Conservation (phyloP, 1,140 invertebrate genomes). For the Lasioglossum albipes region DNA sequence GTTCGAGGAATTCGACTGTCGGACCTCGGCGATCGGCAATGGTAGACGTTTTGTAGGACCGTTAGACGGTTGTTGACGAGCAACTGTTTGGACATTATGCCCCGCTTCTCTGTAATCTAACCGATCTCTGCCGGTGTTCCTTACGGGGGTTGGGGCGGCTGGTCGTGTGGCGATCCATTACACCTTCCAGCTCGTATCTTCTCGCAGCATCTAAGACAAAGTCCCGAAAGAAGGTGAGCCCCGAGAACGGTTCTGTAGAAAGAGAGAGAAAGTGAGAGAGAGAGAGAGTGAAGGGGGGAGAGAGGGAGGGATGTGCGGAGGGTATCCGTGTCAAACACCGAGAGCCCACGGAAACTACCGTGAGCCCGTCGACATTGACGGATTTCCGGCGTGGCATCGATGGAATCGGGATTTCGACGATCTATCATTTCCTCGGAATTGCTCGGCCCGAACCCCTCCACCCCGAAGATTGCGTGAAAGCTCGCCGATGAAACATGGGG, state of each 20-base stretch:
- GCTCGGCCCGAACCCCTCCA: neutral
- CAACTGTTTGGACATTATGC: constrained; percentile 72
- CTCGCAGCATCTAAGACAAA: constrained; percentile 70
- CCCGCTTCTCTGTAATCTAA: constrained; percentile 73
- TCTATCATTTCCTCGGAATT: constrained; percentile 50
- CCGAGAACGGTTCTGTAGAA: too few species aligned
- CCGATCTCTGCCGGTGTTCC: constrained; percentile 66
- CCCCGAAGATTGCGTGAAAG: neutral
- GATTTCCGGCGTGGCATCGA: constrained; percentile 58
- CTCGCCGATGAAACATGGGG: neutral
- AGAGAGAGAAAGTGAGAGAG: neutral
- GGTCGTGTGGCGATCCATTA: constrained; percentile 72
- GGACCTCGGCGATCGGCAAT: constrained; percentile 46
- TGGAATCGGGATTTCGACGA: constrained; percentile 53
- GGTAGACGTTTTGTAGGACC: constrained; percentile 56
- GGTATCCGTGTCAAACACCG: constrained; percentile 52
- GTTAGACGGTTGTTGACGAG: constrained; percentile 70
- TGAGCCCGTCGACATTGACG: constrained; percentile 65
- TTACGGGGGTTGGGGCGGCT: constrained; percentile 49
- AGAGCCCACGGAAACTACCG: constrained; percentile 41
- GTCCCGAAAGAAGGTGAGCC: constrained; percentile 43
- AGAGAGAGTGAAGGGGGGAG: too few species aligned
- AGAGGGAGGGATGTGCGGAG: neutral
- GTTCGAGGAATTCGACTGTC: constrained; percentile 62
- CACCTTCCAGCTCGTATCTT: constrained; percentile 71